phyloP scores from a whole-genome alignment of 35 echinoderm and acorn worm species.

The Apostichopus parvimensis region DNA sequence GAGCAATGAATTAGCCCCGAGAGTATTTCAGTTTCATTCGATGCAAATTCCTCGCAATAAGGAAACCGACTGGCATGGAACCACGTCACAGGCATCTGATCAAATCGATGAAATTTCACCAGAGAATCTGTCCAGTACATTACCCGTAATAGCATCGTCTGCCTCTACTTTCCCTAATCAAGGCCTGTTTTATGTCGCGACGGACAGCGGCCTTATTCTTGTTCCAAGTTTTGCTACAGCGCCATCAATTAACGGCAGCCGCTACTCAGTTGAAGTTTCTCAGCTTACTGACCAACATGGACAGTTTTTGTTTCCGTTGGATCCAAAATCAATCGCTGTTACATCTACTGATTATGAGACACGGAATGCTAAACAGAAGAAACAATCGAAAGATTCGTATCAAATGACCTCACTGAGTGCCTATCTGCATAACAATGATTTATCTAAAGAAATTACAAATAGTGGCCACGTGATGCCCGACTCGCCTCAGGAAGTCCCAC shows the following conservation, averaged over 20 bases:
- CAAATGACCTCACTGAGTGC: not conserved
- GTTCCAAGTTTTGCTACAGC: conserved; percentile 40
- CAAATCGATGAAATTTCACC: not conserved
- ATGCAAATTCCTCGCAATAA: conserved; percentile 9
- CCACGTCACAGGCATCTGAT: not conserved
- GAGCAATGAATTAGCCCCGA: not conserved
- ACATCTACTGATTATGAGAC: not conserved
- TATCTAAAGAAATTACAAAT: not conserved
- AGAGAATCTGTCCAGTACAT: not conserved
- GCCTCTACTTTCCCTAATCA: not conserved
- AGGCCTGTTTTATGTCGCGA: conserved; percentile 31
- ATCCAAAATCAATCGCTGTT: conserved; percentile 4
- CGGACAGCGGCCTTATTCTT: conserved; percentile 34
- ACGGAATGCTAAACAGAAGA: not conserved
- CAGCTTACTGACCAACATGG: conserved; percentile 45
- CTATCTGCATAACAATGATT: not conserved
- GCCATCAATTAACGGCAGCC: conserved; percentile 1
- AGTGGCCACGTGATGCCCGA: not conserved
- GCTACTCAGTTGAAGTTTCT: conserved; percentile 4
- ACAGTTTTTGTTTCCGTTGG: conserved; percentile 21
- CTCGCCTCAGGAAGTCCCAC: conserved; percentile 33
- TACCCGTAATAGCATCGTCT: conserved; percentile 15
- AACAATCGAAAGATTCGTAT: not conserved
- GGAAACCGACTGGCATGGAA: not conserved
- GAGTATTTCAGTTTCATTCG: conserved; percentile 31